A percentile compares a stretch with the other conserved stretches of the same genome.
These are phyloP conservation scores for Eupithecia pulchellata DNA, from an alignment of 2,888 invertebrate genomes.

Conservation along the genomic window DNA sequence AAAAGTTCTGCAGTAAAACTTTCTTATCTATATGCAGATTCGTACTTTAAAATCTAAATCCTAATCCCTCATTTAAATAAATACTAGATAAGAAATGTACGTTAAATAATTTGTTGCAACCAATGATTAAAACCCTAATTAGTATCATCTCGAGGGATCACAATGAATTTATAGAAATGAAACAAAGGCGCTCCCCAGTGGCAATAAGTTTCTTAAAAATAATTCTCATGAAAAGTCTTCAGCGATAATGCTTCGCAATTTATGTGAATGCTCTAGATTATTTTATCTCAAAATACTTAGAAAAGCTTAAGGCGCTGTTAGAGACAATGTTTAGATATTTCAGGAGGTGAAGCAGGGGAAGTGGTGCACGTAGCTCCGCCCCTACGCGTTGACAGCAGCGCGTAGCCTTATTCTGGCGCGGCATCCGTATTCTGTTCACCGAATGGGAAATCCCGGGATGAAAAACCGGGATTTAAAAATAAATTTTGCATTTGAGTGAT, in stretches of 20 bases:
- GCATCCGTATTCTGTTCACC: too few species aligned
- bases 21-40: not conserved
- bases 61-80: conserved; percentile 18
- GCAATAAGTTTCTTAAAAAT: conserved; percentile 33
- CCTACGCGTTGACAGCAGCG: too few species aligned
- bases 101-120: conserved; percentile 17
- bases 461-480: too few species aligned
- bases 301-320: too few species aligned
- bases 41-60: not conserved
- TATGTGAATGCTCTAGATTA: conserved; percentile 19
- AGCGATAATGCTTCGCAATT: conserved; percentile 28
- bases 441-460: too few species aligned
- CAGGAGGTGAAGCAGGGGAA: too few species aligned
- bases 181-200: conserved; percentile 28
- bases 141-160: conserved; percentile 28
- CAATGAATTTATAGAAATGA: conserved; percentile 25
- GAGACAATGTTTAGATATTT: too few species aligned
- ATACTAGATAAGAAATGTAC: conserved; percentile 16
- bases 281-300: conserved; percentile 14
- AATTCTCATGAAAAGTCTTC: conserved; percentile 30
- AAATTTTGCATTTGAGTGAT: too few species aligned
- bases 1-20: conserved; percentile 4
- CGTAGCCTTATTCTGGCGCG: too few species aligned
- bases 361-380: too few species aligned
- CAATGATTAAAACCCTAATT: conserved; percentile 36